phyloP scores from a whole-genome alignment of 2,888 invertebrate genomes.

The Atethmia centrago region DNA sequence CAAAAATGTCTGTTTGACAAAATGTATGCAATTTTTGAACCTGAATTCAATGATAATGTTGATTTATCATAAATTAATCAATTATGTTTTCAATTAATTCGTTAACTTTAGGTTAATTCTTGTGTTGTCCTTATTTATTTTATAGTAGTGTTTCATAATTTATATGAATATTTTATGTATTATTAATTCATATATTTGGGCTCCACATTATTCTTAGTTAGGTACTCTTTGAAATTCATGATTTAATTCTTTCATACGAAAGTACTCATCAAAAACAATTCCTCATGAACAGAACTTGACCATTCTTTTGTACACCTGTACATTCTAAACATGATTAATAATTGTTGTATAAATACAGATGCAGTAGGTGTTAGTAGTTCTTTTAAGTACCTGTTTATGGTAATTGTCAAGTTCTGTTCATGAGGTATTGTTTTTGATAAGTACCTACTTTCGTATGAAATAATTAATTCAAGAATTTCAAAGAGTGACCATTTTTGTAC shows the following conservation, averaged over 20 bases:
- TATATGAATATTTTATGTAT: neutral
- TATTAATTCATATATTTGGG: neutral
- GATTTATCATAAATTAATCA: conserved; percentile 1
- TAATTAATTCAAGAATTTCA: no score
- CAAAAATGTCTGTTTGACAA: neutral
- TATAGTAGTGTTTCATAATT: no score
- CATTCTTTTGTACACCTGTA: neutral
- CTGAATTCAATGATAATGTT: neutral
- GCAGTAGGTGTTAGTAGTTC: no score
- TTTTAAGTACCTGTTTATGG: no score
- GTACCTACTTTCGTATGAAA: no score
- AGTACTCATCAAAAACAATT: neutral
- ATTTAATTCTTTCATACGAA: neutral
- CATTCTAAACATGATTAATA: no score
- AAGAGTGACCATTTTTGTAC: no score
- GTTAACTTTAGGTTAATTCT: neutral
- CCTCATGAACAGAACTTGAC: neutral
- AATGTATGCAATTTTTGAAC: neutral
- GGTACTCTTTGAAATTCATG: neutral
- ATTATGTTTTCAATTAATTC: neutral
- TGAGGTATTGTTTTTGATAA: no score
- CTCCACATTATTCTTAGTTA: neutral
- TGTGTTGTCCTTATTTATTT: neutral
- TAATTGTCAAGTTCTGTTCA: no score
- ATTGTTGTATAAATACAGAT: no score